Evolutionary conservation across 2,888 invertebrate genomes (phyloP), one percentile per base, ranked within the genome.

Genomic region (Anodontia alba): DNA sequence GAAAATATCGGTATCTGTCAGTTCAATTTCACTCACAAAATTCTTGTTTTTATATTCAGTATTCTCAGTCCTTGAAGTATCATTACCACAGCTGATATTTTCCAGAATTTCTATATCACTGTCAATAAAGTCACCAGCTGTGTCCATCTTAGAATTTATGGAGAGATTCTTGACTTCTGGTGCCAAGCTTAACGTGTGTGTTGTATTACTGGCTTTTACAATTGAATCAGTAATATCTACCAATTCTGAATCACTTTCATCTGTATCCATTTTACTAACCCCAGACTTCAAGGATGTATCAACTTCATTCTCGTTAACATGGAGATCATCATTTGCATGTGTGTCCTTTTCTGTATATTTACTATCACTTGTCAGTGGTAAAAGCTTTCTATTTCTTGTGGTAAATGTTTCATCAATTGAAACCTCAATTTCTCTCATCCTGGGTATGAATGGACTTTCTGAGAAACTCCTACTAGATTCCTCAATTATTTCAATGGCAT

Each of bases 161-260:
- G 54, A 23, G 23, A 20, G 17, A 62, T 33, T 62, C 62, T 62
- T 1, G 17, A 17, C 7, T 62, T 33, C 33, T 33, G 31, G 8
- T 29, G 26, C 33, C 31, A 62, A 33, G 20, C 33, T 17, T 33
- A 62, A 20, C 15, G 17, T 42, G 1, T 26, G 29, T n/a, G 51
- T 49, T 76, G 69, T 66, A 33, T 54, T 46, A 46, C 66, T 43
- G 10, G 33, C 68, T 10, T 75, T 62, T 17, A 72, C 38, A 46
- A 75, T 77, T 23, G 79, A 82, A 23, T 81, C 84, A 17, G 82
- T 84, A 10, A 76, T 77, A 31, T 87, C 87, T 38, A 78, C 23
- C 0, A 80, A 68, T 54, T 80, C 83, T 62, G 62, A 62, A 29
- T 62, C 62, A 62, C 62, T 62, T 29, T 62, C 62, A 62, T 62